Evolutionary conservation across 2,888 invertebrate species (phyloP).

Genomic region (Idaea straminata): DNA sequence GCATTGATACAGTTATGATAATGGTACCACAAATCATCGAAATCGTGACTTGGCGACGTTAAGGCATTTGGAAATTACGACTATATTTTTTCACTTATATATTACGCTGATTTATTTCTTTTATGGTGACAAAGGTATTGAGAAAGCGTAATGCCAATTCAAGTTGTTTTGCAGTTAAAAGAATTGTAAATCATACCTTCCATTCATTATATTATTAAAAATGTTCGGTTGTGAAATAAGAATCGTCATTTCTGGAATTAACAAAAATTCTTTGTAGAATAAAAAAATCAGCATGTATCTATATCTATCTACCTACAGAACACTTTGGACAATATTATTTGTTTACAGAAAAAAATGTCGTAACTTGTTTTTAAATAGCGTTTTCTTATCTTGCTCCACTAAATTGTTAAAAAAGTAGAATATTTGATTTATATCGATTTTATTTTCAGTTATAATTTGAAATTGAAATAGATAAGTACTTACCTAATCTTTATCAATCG

Average conservation of each 20-base stretch:
- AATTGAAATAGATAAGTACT: background rate
- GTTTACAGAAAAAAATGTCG: background rate
- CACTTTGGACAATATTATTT: background rate
- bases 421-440: background rate
- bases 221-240: too few relatives aligned
- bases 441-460: background rate
- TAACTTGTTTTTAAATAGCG: background rate
- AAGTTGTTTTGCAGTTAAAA: background rate
- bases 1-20: constrained; percentile 27
- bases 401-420: too few relatives aligned
- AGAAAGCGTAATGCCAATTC: background rate
- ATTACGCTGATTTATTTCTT: constrained; percentile 3
- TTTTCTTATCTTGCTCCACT: background rate
- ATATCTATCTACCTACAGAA: background rate
- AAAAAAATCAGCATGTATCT: too few relatives aligned
- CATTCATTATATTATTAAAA: too few relatives aligned
- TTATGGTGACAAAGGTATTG: background rate
- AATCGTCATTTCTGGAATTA: too few relatives aligned
- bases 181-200: background rate
- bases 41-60: constrained; percentile 42
- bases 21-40: constrained; percentile 38
- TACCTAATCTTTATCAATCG: background rate
- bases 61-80: constrained; percentile 37
- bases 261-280: background rate
- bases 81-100: constrained; percentile 23